A percentile compares a stretch with the other conserved stretches of the same genome.
These are phyloP conservation scores for Agriotes lineatus DNA, from an alignment of 2,888 invertebrate species.

Conservation along the genomic window DNA sequence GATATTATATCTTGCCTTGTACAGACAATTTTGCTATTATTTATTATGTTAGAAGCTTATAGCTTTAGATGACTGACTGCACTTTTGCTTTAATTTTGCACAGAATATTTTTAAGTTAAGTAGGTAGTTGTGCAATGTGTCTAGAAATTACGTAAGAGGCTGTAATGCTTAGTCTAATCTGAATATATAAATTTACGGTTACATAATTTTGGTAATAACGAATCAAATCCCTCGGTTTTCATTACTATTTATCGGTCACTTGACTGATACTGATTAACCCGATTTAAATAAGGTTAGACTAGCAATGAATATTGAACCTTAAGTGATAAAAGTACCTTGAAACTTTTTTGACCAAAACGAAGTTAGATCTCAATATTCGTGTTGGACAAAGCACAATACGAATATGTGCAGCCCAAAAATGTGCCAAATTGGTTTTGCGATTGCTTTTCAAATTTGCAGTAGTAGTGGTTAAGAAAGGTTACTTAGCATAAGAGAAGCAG, in stretches of 20 bases:
- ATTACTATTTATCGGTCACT: no score
- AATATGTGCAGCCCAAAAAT: conserved; percentile 20
- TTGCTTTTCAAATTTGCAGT: background rate
- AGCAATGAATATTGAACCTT: background rate
- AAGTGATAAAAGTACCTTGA: conserved; percentile 34
- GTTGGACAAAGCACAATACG: conserved; percentile 14
- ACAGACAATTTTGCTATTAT: background rate
- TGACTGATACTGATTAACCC: no score
- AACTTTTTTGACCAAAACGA: conserved; percentile 35
- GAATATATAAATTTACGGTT: no score
- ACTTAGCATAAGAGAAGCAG: background rate
- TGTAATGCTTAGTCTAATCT: background rate
- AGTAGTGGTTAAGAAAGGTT: no score
- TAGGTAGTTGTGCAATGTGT: conserved; percentile 1
- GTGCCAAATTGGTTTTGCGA: conserved; percentile 25
- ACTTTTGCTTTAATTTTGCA: background rate
- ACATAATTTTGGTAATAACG: no score
- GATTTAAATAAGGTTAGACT: background rate
- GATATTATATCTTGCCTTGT: conserved; percentile 30
- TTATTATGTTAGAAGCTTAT: background rate
- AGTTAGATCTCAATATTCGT: conserved; percentile 37
- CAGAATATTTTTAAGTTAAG: background rate
- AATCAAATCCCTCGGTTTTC: no score
- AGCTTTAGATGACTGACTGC: background rate
- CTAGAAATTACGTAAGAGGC: background rate